Evolutionary conservation across 2,888 invertebrate species (phyloP), one percentile per base, ranked within the genome.

Genomic region (Carabus problematicus): DNA sequence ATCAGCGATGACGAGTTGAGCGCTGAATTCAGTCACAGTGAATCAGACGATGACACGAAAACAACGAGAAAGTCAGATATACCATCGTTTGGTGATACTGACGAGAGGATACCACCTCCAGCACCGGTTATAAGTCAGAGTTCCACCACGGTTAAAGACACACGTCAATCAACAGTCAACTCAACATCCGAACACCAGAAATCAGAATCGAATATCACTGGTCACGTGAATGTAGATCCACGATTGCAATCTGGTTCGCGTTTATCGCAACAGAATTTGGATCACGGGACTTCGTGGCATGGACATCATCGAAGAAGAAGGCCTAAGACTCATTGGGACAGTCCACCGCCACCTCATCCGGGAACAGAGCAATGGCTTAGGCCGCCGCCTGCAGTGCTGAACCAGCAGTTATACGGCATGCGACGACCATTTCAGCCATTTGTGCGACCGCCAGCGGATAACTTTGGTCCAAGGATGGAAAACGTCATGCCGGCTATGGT

Each of bases 21-120:
- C 42, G 75, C 73, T 12, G 74, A 73, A 19, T 75, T 75, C 62
- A 77, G 76, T 43, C 76, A 76, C 18, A 74, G 73, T 7, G 70
- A 70, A 4, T 66, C 70, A 4, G 71, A 68, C 40, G 60, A 68
- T 19, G 70, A 67, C 8, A 18, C 72, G 67, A 72, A 61, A 63
- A 12, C 58, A 43, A 61, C 11, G 39, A 39, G 60, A 55, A 72
- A 69, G 64, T 49, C 18, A 56, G 39, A 79, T 80, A 11, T 75
- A 7, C 14, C 16, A 52, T 9, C 19, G 19, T 85, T 82, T 71
- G 84, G 84, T 1, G 86, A 86, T 73, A 85, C 85, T 52, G 85
- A 86, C 72, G 86, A 86, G 72, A 80, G 86, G 72, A 77, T 84
- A 6, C 79, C 81, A 0, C 82, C 84, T 0, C 75, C 79, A 0